Base-by-base conservation (phyloP, 2,113 vertebrate species). In the Guaruba guarouba region DNA sequence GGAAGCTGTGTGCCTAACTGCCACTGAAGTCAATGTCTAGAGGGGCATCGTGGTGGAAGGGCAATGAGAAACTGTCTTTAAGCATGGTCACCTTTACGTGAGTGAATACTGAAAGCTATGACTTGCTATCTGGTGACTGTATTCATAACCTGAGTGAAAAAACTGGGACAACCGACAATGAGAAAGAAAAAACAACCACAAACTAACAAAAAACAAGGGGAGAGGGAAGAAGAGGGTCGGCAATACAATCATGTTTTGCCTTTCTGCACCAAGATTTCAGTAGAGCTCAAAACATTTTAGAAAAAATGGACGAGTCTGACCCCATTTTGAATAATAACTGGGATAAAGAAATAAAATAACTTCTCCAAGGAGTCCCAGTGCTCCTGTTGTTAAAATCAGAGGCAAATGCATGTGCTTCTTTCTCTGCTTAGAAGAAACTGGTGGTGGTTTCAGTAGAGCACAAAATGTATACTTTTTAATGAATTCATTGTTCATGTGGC, bases 1-100 rank as follows among this genome's bases (percentile, higher is more conserved):
- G 94, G 95, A 94, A 71, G 88, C 39, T 92, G n/a, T 61, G 69
- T 78, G 77, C 79, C 54, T 80, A 93, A 15, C 79, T 93, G 97
- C 83, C 76, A 76, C 85, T 85, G 67, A 92, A 93, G 62, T 84
- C 55, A 64, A 31, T 9, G 24, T 68, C 66, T 75, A 90, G 49
- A 88, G 54, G 33, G 27, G 20, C 28, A 67, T 70, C 1, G 1
- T 86, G 46, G 31, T 82, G 62, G 27, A 79, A 1, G 23, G 48
- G 10, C 55, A 9, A 43, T 13, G 37, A 59, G 70, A 80, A 81
- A 77, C 20, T 29, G 29, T 52, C 35, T 77, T 86, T 59, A 46
- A 81, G 25, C 1, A 0, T 9, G 29, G 14, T 44, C 76, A 74
- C 54, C 39, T 91, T 79, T 83, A 67, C 17, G 44, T 82, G 33